Percentiles rank a stretch among this genome's conserved stretches.
Evolutionary conservation across 1,140 invertebrate genomes (phyloP).

Genomic region (Magallana gigas): DNA sequence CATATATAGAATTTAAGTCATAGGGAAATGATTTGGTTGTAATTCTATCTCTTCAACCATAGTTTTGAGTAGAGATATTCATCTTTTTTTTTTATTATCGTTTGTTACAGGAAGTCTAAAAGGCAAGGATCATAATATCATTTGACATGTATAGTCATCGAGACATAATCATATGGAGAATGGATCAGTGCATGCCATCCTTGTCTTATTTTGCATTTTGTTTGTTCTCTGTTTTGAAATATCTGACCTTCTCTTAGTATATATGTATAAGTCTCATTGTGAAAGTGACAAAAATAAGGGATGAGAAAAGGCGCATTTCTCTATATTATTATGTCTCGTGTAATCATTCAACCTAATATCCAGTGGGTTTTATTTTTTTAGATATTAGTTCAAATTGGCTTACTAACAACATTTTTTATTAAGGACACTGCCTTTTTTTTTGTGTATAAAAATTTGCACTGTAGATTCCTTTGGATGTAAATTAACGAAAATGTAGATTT

Average conservation of each 20-base stretch:
- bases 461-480: background rate
- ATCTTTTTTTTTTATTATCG: background rate
- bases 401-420: background rate
- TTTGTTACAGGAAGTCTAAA: conserved; percentile 33
- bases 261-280: background rate
- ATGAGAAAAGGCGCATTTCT: background rate
- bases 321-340: conserved; percentile 22
- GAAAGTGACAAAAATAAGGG: too few relatives aligned
- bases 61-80: too few relatives aligned
- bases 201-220: conserved; percentile 9
- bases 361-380: background rate
- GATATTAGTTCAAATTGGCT: background rate
- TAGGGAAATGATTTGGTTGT: too few relatives aligned
- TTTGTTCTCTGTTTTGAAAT: background rate
- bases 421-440: background rate
- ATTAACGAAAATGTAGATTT: too few relatives aligned
- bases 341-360: background rate
- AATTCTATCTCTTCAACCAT: too few relatives aligned
- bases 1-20: too few relatives aligned
- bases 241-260: background rate
- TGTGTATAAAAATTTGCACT: background rate
- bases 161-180: conserved; percentile 28
- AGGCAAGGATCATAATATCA: conserved; percentile 30
- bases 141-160: background rate
- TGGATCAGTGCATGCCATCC: conserved; percentile 12